A percentile compares a stretch with the other conserved stretches of the same genome.
Conservation (phyloP, 2,888 invertebrate genomes). For the Nectonema munidae region DNA sequence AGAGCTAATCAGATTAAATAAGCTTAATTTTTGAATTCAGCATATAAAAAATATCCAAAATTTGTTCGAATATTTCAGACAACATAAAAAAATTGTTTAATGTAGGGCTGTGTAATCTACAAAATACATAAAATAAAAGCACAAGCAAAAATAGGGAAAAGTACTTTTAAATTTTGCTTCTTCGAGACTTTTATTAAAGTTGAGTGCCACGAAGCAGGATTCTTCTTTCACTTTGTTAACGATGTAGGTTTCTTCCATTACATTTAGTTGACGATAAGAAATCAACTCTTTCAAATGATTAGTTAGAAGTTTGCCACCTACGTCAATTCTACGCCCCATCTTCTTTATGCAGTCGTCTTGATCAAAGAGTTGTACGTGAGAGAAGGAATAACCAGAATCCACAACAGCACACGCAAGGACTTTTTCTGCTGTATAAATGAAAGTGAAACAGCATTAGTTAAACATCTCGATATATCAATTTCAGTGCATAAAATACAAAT, state of each 20-base stretch:
- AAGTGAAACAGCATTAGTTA: no score
- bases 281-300: slow-evolving; percentile 88
- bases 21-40: no score
- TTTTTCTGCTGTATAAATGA: neutral
- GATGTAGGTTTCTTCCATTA: slow-evolving; percentile 91
- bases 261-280: slow-evolving; percentile 60
- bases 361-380: slow-evolving; percentile 63
- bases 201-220: slow-evolving; percentile 53
- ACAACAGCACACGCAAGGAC: slow-evolving; percentile 38
- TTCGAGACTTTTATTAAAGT: slow-evolving; percentile 47
- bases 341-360: slow-evolving; percentile 28
- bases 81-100: no score
- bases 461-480: no score
- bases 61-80: no score
- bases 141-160: no score
- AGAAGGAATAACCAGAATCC: slow-evolving; percentile 76
- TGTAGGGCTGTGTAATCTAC: no score
- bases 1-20: no score
- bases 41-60: no score
- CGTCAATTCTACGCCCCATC: slow-evolving; percentile 35
- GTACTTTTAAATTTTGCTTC: no score
- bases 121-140: no score
- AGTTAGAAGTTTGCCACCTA: slow-evolving; percentile 79
- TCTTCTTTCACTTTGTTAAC: slow-evolving; percentile 96
- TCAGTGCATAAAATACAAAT: no score